Percentiles rank a stretch among this genome's conserved stretches.
phyloP scores from a whole-genome alignment of 2,888 invertebrate species.

The Drosophila leonis region DNA sequence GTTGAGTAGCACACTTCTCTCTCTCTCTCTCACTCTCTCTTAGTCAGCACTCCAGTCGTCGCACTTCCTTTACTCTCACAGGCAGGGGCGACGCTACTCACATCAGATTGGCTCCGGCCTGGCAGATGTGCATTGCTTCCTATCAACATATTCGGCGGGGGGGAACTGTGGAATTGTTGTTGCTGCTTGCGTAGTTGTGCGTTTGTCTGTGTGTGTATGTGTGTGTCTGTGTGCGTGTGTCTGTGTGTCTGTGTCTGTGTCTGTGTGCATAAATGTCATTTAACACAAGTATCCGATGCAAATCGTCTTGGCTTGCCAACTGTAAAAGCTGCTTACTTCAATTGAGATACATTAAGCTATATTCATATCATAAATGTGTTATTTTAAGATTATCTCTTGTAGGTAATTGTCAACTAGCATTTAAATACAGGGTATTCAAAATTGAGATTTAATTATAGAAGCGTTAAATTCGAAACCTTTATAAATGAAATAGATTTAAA shows the following conservation, averaged over 20 bases:
- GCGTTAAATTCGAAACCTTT: neutral
- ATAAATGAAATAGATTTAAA: neutral
- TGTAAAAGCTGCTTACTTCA: conserved; percentile 23
- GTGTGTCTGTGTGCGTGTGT: neutral
- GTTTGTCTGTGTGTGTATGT: neutral
- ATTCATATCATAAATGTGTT: conserved; percentile 1
- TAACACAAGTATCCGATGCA: conserved; percentile 15
- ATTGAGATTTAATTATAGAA: neutral
- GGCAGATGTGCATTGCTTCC: conserved; percentile 60
- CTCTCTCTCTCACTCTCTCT: conserved; percentile 4
- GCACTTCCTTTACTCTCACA: conserved; percentile 16
- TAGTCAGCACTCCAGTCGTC: conserved; percentile 43
- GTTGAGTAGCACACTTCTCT: conserved; percentile 15
- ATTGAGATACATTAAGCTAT: conserved; percentile 4
- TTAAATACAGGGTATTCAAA: neutral
- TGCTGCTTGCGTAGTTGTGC: neutral
- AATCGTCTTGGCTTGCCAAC: conserved; percentile 9
- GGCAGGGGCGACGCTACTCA: conserved; percentile 16
- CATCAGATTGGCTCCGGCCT: conserved; percentile 33
- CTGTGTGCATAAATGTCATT: conserved; percentile 7
- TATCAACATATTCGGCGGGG: conserved; percentile 5
- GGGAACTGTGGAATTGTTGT: conserved; percentile 7
- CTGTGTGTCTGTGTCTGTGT: neutral
- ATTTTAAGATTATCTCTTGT: neutral
- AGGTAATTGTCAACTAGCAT: neutral